Conservation (phyloP, 2,888 invertebrate genomes). For the Pammene fasciana region DNA sequence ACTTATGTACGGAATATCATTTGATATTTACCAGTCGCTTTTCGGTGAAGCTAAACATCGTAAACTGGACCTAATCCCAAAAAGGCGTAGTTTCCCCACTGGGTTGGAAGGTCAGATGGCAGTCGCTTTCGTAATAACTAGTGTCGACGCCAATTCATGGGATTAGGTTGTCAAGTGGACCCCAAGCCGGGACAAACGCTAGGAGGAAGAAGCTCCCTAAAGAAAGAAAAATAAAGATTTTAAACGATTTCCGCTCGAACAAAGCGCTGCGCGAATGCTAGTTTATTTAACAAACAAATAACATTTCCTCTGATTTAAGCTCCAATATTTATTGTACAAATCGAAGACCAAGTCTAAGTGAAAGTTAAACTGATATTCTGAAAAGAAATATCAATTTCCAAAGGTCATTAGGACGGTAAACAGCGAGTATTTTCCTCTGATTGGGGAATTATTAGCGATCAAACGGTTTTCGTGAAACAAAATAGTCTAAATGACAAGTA, state of each 20-base stretch:
- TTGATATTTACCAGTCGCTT: too few species aligned
- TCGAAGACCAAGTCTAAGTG: constrained; percentile 2
- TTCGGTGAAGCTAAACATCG: too few species aligned
- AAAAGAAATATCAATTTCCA: constrained; percentile 32
- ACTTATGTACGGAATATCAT: too few species aligned
- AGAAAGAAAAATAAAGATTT: background rate
- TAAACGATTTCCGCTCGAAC: background rate
- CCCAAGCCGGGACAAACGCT: too few species aligned
- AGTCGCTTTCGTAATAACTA: too few species aligned
- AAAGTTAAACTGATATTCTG: constrained; percentile 20
- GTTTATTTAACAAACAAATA: background rate
- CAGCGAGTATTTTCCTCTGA: constrained; percentile 22
- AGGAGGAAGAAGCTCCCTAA: too few species aligned
- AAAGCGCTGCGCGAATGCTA: background rate
- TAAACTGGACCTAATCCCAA: too few species aligned
- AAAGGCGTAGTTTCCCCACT: too few species aligned
- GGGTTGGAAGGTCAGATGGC: too few species aligned
- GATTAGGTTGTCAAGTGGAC: too few species aligned
- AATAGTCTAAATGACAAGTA: constrained; percentile 9
- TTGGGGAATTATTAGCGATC: constrained; percentile 33
- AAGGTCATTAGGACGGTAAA: constrained; percentile 34
- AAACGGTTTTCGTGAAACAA: constrained; percentile 22
- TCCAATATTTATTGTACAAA: background rate
- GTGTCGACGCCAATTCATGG: too few species aligned
- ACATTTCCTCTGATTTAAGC: background rate